Evolutionary conservation across 2,888 invertebrate species (phyloP).

Genomic region (Yponomeuta evonymella): DNA sequence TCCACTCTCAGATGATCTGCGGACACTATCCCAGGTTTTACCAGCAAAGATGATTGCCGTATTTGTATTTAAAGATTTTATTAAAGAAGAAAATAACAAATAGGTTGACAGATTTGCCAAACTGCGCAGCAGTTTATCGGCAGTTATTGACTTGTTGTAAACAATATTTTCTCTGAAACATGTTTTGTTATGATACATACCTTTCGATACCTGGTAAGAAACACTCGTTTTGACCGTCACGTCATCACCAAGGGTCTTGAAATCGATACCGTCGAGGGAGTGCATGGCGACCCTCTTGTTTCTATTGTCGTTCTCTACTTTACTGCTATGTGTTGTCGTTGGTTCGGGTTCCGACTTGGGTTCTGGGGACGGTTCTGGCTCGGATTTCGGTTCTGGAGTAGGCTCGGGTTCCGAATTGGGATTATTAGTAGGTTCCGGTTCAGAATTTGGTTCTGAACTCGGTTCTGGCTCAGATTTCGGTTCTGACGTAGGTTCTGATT

Average conservation of each 20-base stretch:
- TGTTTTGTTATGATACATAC: not conserved
- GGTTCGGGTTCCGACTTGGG: constrained; percentile 53
- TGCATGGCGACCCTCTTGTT: constrained; percentile 77
- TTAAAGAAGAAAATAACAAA: too few species aligned
- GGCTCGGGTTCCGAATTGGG: constrained; percentile 51
- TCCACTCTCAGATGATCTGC: too few species aligned
- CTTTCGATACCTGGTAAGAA: constrained; percentile 80
- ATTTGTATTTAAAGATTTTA: too few species aligned
- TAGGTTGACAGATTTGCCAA: too few species aligned
- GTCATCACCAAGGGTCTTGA: constrained; percentile 72
- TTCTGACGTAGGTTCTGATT: constrained; percentile 26
- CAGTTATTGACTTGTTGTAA: too few species aligned
- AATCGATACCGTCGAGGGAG: constrained; percentile 59
- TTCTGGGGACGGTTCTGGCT: constrained; percentile 56
- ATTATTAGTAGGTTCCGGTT: constrained; percentile 55
- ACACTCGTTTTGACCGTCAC: constrained; percentile 87
- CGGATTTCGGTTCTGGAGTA: constrained; percentile 48
- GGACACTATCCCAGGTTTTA: too few species aligned
- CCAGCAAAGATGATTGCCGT: too few species aligned
- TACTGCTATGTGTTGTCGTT: constrained; percentile 31
- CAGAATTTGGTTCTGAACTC: constrained; percentile 48
- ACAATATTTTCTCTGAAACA: too few species aligned
- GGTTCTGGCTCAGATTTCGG: constrained; percentile 43
- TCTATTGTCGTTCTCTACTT: constrained; percentile 45
- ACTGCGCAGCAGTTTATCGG: too few species aligned